Conservation (phyloP, 1,140 invertebrate genomes). For the Rhysida immarginata region DNA sequence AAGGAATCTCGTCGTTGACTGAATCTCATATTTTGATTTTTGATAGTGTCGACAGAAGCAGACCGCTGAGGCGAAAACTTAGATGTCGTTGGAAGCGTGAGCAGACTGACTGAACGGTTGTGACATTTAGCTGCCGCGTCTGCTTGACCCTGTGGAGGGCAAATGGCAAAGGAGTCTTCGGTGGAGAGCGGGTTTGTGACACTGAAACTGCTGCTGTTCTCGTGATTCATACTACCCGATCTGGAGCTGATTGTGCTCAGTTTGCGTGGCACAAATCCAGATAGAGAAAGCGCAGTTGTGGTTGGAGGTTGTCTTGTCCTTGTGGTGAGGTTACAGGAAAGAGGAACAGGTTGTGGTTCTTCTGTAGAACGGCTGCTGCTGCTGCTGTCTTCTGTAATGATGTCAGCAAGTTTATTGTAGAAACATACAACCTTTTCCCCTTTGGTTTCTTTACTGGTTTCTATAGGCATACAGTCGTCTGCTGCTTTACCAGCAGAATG, state of each 20-base stretch:
- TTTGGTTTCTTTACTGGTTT: neutral
- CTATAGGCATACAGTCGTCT: neutral
- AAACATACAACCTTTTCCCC: neutral
- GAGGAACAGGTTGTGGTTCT: too few species aligned
- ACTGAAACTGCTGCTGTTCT: neutral
- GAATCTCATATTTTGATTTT: too few species aligned
- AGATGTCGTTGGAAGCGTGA: too few species aligned
- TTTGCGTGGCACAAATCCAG: slow-evolving; percentile 18
- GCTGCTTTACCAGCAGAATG: neutral
- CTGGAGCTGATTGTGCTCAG: slow-evolving; percentile 23
- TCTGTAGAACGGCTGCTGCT: too few species aligned
- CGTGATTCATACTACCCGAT: slow-evolving; percentile 6
- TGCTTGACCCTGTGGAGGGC: too few species aligned
- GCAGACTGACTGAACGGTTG: too few species aligned
- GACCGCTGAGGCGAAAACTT: too few species aligned
- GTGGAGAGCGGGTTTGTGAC: neutral
- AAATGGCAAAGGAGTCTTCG: neutral
- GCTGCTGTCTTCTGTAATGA: neutral
- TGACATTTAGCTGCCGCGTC: too few species aligned
- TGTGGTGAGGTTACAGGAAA: too few species aligned
- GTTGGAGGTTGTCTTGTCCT: neutral
- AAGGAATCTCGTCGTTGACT: too few species aligned
- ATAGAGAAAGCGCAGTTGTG: neutral
- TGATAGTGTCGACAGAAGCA: too few species aligned
- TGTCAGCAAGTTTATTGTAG: neutral